Conservation (phyloP, 1,140 invertebrate species). For the Drosophila sturtevanti region DNA sequence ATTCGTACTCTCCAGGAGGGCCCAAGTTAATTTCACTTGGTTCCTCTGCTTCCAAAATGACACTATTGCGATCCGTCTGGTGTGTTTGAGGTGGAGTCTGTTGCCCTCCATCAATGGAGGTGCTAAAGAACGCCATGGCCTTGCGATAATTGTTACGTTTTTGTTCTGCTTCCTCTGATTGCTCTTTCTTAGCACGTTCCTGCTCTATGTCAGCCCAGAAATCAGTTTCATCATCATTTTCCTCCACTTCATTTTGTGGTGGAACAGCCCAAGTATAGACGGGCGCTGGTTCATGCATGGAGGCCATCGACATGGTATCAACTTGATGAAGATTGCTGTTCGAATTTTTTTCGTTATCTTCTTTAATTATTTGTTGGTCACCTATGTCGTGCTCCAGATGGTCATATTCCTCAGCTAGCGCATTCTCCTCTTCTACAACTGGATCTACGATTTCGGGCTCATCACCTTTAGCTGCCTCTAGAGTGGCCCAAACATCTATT, state of each 20-base stretch:
- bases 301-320: slow-evolving; percentile 68
- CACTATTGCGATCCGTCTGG: slow-evolving; percentile 42
- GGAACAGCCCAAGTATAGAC: slow-evolving; percentile 57
- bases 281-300: slow-evolving; percentile 69
- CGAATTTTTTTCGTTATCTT: background rate
- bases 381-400: slow-evolving; percentile 48
- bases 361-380: background rate
- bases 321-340: slow-evolving; percentile 46
- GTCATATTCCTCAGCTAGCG: slow-evolving; percentile 52
- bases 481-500: slow-evolving; percentile 65
- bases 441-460: slow-evolving; percentile 70
- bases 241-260: background rate
- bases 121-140: slow-evolving; percentile 79
- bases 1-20: slow-evolving; percentile 52
- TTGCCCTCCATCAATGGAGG: slow-evolving; percentile 69
- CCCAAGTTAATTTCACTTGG: slow-evolving; percentile 41
- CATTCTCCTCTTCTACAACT: slow-evolving; percentile 58
- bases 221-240: slow-evolving; percentile 43
- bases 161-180: slow-evolving; percentile 63
- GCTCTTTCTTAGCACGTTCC: slow-evolving; percentile 47
- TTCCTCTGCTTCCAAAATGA: slow-evolving; percentile 46
- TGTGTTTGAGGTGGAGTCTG: slow-evolving; percentile 51
- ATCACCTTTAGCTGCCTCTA: slow-evolving; percentile 67
- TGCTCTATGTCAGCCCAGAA: slow-evolving; percentile 71
- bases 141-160: slow-evolving; percentile 75